A percentile compares a stretch with the other conserved stretches of the same genome.
These are phyloP conservation scores for Platorchestia sp. DNA, from an alignment of 1,140 invertebrate species.

Conservation along the genomic window DNA sequence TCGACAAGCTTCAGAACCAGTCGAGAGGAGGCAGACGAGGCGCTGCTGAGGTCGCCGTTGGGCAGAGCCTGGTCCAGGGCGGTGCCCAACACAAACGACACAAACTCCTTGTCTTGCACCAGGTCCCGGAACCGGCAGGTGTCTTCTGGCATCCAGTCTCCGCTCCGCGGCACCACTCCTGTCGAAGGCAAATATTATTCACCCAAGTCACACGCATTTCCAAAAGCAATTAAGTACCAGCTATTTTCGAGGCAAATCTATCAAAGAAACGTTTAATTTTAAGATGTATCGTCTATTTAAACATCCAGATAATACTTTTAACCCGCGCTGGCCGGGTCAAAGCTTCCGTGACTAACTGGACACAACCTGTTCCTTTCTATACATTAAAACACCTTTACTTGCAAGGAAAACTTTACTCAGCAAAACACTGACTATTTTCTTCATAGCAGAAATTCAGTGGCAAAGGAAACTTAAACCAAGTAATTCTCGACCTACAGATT, in stretches of 20 bases:
- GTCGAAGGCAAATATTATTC: neutral
- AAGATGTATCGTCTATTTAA: neutral
- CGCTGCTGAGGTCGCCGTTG: neutral
- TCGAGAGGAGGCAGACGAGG: neutral
- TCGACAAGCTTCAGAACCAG: conserved; percentile 32
- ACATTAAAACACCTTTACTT: no score
- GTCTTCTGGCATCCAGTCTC: conserved; percentile 46
- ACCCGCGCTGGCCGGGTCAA: no score
- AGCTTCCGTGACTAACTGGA: no score
- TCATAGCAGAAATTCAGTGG: no score
- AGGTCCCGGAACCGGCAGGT: conserved; percentile 48
- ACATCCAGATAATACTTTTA: no score
- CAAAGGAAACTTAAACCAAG: neutral
- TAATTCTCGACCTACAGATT: neutral
- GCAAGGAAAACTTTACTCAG: no score
- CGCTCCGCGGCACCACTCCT: neutral
- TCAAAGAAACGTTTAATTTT: neutral
- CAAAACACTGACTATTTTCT: no score
- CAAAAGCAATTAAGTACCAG: neutral
- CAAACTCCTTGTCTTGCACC: conserved; percentile 49
- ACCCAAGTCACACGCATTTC: neutral
- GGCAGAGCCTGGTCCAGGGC: neutral
- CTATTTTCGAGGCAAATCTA: no score
- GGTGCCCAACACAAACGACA: conserved; percentile 6
- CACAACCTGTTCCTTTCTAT: no score